A percentile compares a stretch with the other conserved stretches of the same genome.
Conservation (phyloP, 2,888 invertebrate genomes). For the Lasioglossum oenotherae region DNA sequence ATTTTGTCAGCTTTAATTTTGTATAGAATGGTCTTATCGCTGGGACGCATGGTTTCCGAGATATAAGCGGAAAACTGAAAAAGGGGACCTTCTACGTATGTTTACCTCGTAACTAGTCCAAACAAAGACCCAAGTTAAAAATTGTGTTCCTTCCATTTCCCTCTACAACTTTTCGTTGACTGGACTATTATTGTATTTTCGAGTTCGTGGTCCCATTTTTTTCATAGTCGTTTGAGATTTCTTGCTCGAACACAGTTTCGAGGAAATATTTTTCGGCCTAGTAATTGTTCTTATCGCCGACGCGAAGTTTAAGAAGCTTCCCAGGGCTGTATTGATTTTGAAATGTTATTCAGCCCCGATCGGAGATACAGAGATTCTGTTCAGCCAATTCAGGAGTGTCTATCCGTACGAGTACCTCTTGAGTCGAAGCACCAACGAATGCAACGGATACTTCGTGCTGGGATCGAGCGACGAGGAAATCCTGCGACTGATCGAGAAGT, state of each 20-base stretch:
- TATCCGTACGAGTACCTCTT: conserved; percentile 75
- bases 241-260: neutral
- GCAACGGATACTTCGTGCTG: conserved; percentile 73
- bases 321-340: neutral
- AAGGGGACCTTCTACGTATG: no score
- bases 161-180: no score
- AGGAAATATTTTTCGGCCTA: neutral
- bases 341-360: conserved; percentile 56
- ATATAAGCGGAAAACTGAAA: no score
- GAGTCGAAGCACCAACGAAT: conserved; percentile 56
- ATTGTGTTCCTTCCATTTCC: no score
- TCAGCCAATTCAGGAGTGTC: conserved; percentile 70
- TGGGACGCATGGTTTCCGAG: no score
- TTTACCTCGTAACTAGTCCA: no score
- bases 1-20: no score
- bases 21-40: no score
- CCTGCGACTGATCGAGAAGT: conserved; percentile 52
- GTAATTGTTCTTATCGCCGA: neutral
- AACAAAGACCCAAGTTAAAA: no score
- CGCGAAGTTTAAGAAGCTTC: neutral
- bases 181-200: no score
- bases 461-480: conserved; percentile 60
- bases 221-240: no score
- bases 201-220: no score
- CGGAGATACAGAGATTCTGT: conserved; percentile 59